These are phyloP conservation scores for Luscinia luscinia DNA, from an alignment of 2,797 vertebrate species.

Conservation along the genomic window DNA sequence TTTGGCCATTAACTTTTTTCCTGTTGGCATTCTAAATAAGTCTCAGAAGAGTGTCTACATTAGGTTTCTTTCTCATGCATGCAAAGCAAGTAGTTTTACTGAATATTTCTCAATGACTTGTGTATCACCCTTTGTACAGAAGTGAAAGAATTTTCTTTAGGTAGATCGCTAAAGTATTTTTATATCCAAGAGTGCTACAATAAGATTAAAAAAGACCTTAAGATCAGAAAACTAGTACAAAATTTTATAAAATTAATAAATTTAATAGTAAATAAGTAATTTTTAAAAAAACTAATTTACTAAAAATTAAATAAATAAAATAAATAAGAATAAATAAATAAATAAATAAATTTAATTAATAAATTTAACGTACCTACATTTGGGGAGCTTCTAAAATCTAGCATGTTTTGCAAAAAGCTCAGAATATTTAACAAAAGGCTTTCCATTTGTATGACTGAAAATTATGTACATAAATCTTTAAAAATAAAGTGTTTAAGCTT, in stretches of 20 bases:
- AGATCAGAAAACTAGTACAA: neutral
- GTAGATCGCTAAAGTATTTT: neutral
- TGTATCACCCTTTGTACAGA: neutral
- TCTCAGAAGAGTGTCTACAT: neutral
- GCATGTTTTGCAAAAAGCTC: neutral
- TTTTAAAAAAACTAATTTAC: too few species aligned
- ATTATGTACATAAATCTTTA: constrained; percentile 15
- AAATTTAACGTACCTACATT: neutral
- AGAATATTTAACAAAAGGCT: neutral
- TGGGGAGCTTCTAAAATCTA: neutral
- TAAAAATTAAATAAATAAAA: too few species aligned
- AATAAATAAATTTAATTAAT: too few species aligned
- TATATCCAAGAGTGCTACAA: neutral
- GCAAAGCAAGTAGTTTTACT: neutral
- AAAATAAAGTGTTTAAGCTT: neutral
- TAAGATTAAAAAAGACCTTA: neutral
- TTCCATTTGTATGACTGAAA: neutral
- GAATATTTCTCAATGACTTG: neutral
- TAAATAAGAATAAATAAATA: too few species aligned
- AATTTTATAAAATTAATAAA: neutral
- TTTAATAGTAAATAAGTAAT: too few species aligned
- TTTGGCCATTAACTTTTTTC: neutral
- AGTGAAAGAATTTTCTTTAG: neutral
- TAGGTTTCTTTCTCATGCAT: neutral
- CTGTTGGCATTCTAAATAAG: neutral